These are phyloP conservation scores for Drosophila greeni DNA, from an alignment of 2,888 invertebrate genomes.

Conservation along the genomic window DNA sequence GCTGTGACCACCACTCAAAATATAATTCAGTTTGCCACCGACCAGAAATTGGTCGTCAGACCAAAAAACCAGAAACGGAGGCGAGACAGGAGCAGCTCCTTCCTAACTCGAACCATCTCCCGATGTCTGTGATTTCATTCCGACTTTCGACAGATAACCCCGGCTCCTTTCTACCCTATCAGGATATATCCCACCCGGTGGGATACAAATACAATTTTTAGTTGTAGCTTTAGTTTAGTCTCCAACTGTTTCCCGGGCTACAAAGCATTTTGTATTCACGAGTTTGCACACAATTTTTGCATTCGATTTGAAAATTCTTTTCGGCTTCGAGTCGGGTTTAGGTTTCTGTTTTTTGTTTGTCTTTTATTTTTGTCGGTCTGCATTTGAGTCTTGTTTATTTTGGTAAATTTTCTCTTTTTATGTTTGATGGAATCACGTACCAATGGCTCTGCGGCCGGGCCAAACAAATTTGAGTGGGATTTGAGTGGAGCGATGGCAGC, in stretches of 20 bases:
- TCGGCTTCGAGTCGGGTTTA: conserved; percentile 41
- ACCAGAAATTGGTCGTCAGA: conserved; percentile 60
- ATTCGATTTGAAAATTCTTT: conserved; percentile 72
- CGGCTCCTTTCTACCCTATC: conserved; percentile 7
- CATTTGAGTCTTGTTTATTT: conserved; percentile 36
- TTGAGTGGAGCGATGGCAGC: conserved; percentile 20
- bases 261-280: conserved; percentile 68
- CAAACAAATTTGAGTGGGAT: conserved; percentile 32
- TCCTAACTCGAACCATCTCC: conserved; percentile 18
- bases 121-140: conserved; percentile 40
- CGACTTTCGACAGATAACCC: conserved; percentile 37
- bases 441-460: conserved; percentile 44
- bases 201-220: conserved; percentile 31
- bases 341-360: neutral
- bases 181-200: conserved; percentile 6
- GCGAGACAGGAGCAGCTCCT: conserved; percentile 9
- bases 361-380: conserved; percentile 5
- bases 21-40: conserved; percentile 62
- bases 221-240: conserved; percentile 32
- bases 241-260: conserved; percentile 12
- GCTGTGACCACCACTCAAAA: conserved; percentile 53
- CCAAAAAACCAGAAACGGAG: conserved; percentile 30
- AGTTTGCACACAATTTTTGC: conserved; percentile 74
- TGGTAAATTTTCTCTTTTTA: conserved; percentile 51
- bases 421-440: conserved; percentile 73